phyloP scores from a whole-genome alignment of 2,797 vertebrate species.

The Serranus cabrilla region DNA sequence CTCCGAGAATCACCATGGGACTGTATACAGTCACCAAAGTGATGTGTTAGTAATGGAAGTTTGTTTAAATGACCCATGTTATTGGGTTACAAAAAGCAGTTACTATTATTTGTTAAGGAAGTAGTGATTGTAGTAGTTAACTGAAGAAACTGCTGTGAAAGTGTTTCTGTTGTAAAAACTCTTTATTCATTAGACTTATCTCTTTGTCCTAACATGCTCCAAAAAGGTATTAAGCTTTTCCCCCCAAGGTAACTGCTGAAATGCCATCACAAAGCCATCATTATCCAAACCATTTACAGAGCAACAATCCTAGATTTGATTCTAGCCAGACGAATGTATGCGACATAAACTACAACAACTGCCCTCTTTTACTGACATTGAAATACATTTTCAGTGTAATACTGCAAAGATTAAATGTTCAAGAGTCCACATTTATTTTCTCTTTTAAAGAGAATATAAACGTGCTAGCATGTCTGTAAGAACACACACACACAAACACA shows the following conservation, averaged over 20 bases:
- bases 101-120: slow-evolving; percentile 27
- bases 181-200: slow-evolving; percentile 66
- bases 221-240: slow-evolving; percentile 42
- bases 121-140: slow-evolving; percentile 25
- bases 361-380: slow-evolving; percentile 1
- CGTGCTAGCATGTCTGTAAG: neutral
- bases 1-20: neutral
- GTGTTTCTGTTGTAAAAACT: slow-evolving; percentile 45
- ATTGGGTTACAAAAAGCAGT: slow-evolving; percentile 4
- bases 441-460: slow-evolving; percentile 3
- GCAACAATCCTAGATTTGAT: slow-evolving; percentile 29
- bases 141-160: slow-evolving; percentile 20
- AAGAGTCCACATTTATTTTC: slow-evolving; percentile 24
- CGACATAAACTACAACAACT: neutral
- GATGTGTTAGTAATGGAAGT: slow-evolving; percentile 22
- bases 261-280: slow-evolving; percentile 49
- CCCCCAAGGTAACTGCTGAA: slow-evolving; percentile 55
- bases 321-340: slow-evolving; percentile 20
- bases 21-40: slow-evolving; percentile 5
- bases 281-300: slow-evolving; percentile 49
- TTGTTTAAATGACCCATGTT: slow-evolving; percentile 46
- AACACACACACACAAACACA: neutral
- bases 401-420: slow-evolving; percentile 8
- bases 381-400: slow-evolving; percentile 16
- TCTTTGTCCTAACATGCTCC: slow-evolving; percentile 38